Percentiles rank a stretch among this genome's conserved stretches.
Conservation (phyloP, 1,140 invertebrate species). For the Tetraneura akinire region DNA sequence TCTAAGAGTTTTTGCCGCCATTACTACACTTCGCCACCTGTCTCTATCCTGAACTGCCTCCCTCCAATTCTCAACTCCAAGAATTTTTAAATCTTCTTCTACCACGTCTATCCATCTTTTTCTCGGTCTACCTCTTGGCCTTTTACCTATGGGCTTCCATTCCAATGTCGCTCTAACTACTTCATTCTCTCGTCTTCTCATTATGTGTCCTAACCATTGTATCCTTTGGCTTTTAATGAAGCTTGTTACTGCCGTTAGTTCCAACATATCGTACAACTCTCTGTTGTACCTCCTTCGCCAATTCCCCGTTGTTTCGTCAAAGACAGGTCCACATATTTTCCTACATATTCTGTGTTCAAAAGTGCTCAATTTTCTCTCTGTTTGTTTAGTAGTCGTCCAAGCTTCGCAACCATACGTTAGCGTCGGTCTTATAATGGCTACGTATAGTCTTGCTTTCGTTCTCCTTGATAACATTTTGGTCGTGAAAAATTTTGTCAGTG, state of each 20-base stretch:
- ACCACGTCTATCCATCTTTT: neutral
- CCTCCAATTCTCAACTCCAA: neutral
- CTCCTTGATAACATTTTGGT: constrained; percentile 1
- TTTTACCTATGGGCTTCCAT: neutral
- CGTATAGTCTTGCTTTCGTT: constrained; percentile 12
- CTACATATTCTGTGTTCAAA: neutral
- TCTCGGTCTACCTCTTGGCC: neutral
- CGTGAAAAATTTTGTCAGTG: neutral
- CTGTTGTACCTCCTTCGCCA: no score
- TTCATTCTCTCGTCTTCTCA: constrained; percentile 11
- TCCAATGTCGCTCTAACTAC: constrained; percentile 4
- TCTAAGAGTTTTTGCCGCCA: neutral
- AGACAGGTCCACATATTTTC: neutral
- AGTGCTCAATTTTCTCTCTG: neutral
- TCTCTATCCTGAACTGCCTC: neutral
- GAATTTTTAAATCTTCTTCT: neutral
- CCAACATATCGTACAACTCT: no score
- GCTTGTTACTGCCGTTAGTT: neutral
- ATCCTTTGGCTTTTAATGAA: neutral
- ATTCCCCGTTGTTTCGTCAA: neutral
- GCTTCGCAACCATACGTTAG: constrained; percentile 6
- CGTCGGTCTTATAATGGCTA: neutral
- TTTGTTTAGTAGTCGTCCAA: neutral
- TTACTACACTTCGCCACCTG: neutral
- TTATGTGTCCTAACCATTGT: constrained; percentile 13